phyloP scores from a whole-genome alignment of 2,113 vertebrate genomes.

The Upupa epops region DNA sequence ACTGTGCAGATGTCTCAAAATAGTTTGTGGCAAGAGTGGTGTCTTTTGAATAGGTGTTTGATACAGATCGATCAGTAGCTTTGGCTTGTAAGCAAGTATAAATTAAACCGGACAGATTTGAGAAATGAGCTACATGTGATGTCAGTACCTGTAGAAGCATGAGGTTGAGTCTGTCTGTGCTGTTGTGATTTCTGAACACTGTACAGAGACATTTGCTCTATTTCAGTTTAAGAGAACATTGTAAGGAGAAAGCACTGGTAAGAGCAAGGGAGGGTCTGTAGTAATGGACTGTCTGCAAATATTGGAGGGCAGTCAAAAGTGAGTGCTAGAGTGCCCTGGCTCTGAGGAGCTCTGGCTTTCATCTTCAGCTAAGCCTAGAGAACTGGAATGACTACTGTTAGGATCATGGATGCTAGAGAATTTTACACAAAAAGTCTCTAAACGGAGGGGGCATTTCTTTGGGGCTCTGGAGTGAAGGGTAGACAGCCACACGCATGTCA shows the following conservation, averaged over 20 bases:
- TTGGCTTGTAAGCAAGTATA: background rate
- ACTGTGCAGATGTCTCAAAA: background rate
- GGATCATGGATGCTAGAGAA: fast-evolving
- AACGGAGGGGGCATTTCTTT: background rate
- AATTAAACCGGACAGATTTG: background rate
- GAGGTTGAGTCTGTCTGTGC: background rate
- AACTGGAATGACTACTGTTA: background rate
- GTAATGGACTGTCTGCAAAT: background rate
- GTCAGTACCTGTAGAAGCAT: background rate
- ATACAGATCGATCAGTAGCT: background rate
- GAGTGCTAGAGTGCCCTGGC: background rate
- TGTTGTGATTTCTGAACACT: background rate
- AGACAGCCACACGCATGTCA: background rate
- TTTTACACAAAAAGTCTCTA: background rate
- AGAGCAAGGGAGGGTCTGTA: background rate
- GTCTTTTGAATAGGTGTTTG: background rate
- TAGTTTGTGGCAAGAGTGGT: background rate
- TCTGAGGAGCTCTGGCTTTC: background rate
- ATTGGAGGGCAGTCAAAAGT: background rate
- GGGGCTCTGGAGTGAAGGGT: background rate
- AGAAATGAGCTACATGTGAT: background rate
- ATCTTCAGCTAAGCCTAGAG: background rate
- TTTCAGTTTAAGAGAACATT: background rate
- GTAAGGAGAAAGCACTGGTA: background rate
- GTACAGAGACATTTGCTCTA: background rate